phyloP scores from a whole-genome alignment of 53 echinoderm and acorn worm species.

The Henricia sp. region DNA sequence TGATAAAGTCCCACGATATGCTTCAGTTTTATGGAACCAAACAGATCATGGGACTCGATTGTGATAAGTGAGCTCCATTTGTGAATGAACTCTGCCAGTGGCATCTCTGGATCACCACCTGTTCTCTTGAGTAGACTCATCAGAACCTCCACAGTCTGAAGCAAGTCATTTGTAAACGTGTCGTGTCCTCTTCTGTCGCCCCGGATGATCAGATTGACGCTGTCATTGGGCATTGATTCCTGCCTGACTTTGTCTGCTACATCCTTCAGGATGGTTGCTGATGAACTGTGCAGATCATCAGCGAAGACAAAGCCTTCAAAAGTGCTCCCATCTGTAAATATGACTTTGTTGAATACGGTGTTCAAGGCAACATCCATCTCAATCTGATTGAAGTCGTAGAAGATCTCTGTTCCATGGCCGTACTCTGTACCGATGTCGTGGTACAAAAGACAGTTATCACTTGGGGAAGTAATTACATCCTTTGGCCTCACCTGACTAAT shows the following conservation, averaged over 20 bases:
- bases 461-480: constrained; percentile 26
- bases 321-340: constrained; percentile 34
- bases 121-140: constrained; percentile 61
- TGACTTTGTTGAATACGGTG: constrained; percentile 53
- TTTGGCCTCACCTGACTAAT: constrained; percentile 14
- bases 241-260: constrained; percentile 49
- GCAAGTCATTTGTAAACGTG: constrained; percentile 60
- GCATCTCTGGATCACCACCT: constrained; percentile 53
- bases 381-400: constrained; percentile 50
- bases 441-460: constrained; percentile 17
- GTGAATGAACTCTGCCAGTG: constrained; percentile 43
- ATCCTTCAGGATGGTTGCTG: constrained; percentile 40
- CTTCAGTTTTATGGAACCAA: constrained; percentile 48
- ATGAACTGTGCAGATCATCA: constrained; percentile 57
- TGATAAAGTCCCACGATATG: constrained; percentile 60
- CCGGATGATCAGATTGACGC: constrained; percentile 30
- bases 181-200: constrained; percentile 31
- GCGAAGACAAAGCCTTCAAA: constrained; percentile 56
- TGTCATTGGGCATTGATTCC: constrained; percentile 56
- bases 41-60: constrained; percentile 33
- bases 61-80: constrained; percentile 18
- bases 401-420: constrained; percentile 53
- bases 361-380: constrained; percentile 54
- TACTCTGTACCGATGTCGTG: constrained; percentile 64
- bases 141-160: constrained; percentile 59